These are phyloP conservation scores for Sminthurides aquaticus DNA, from an alignment of 2,888 invertebrate species.

Conservation along the genomic window DNA sequence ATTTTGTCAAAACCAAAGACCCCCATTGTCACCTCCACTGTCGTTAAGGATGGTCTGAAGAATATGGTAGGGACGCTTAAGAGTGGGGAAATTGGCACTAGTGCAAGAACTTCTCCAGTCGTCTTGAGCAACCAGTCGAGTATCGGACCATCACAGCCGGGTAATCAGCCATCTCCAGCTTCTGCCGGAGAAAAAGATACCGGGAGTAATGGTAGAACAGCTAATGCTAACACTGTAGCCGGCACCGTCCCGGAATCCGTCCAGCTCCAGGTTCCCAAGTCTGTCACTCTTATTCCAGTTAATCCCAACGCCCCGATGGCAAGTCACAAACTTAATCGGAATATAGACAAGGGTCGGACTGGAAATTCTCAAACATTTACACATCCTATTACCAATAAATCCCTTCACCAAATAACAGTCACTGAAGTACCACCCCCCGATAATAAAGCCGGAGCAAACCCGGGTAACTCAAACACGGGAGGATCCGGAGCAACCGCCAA, in stretches of 20 bases:
- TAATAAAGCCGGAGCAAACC: conserved; percentile 9
- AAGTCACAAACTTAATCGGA: neutral
- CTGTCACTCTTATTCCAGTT: conserved; percentile 43
- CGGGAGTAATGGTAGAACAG: too few species aligned
- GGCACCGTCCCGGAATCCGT: conserved; percentile 37
- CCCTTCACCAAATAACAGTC: conserved; percentile 43
- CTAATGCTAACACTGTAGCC: neutral
- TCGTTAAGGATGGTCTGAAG: neutral
- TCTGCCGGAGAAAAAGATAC: too few species aligned
- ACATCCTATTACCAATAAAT: conserved; percentile 43
- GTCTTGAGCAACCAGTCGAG: neutral
- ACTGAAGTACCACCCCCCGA: conserved; percentile 43
- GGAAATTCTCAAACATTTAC: conserved; percentile 34
- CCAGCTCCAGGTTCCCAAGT: conserved; percentile 43
- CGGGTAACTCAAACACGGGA: neutral
- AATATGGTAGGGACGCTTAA: neutral
- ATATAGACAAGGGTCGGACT: neutral
- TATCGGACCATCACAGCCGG: too few species aligned
- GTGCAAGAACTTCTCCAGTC: neutral
- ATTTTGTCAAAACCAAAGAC: too few species aligned
- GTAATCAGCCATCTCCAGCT: too few species aligned
- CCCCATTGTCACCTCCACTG: neutral
- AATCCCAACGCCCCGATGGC: conserved; percentile 33
- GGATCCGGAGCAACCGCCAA: neutral
- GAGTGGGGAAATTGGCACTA: neutral